Evolutionary conservation across 2,113 vertebrate species (phyloP).

Genomic region (Takifugu bimaculatus): DNA sequence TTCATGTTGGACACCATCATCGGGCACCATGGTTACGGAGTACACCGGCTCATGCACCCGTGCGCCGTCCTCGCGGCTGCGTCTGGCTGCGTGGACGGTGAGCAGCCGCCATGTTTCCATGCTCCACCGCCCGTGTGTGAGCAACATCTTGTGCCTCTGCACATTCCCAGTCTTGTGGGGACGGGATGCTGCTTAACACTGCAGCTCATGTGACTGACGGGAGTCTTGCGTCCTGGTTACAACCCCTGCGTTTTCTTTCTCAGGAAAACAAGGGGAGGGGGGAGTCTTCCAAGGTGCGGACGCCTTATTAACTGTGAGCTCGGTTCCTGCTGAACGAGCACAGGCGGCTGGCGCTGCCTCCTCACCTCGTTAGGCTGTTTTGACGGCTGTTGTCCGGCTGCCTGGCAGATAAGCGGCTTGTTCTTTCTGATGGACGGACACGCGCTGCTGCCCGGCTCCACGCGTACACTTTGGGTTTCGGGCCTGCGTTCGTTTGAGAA

Average conservation of each 20-base stretch:
- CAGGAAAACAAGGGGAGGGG: too few relatives aligned
- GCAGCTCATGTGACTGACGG: background rate
- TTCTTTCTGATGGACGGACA: slow-evolving; percentile 16
- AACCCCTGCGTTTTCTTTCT: too few relatives aligned
- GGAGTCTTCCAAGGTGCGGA: slow-evolving; percentile 15
- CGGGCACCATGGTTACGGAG: too few relatives aligned
- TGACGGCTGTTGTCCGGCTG: slow-evolving; percentile 34
- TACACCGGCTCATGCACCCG: too few relatives aligned
- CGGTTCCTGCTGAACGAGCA: slow-evolving; percentile 51
- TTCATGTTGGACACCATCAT: too few relatives aligned
- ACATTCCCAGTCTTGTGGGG: slow-evolving; percentile 12
- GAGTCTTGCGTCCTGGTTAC: too few relatives aligned
- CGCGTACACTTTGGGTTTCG: too few relatives aligned
- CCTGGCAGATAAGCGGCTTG: slow-evolving; percentile 21
- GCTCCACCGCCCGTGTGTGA: slow-evolving; percentile 4
- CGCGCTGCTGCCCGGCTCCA: slow-evolving; percentile 23
- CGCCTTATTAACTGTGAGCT: slow-evolving; percentile 59
- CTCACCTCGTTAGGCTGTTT: slow-evolving; percentile 61
- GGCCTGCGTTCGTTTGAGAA: too few relatives aligned
- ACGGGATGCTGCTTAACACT: slow-evolving; percentile 3
- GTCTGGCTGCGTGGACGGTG: background rate
- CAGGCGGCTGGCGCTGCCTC: slow-evolving; percentile 43
- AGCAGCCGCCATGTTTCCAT: slow-evolving; percentile 18
- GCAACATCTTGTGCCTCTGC: slow-evolving; percentile 17
- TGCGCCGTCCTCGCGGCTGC: background rate